Conservation (phyloP, 1,140 invertebrate species). For the Achroia grisella region DNA sequence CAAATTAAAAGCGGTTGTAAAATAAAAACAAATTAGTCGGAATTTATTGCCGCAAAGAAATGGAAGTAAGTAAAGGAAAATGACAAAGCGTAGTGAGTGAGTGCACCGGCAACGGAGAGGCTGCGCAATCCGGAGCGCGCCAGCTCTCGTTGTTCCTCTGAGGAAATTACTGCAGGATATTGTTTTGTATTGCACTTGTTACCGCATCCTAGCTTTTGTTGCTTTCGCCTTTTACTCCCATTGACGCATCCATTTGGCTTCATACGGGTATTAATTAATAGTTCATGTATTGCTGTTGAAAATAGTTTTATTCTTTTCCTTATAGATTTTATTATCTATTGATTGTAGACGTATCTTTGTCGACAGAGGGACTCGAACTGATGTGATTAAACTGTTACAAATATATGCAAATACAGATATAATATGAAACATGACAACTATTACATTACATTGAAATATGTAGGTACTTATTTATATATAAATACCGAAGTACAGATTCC, state of each 20-base stretch:
- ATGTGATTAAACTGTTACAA: no score
- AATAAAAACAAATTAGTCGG: constrained; percentile 11
- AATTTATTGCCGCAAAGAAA: constrained; percentile 15
- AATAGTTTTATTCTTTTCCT: no score
- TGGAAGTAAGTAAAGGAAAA: constrained; percentile 22
- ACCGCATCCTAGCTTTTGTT: constrained; percentile 3
- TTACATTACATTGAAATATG: no score
- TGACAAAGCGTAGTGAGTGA: constrained; percentile 17
- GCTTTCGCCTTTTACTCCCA: not conserved
- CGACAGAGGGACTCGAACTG: no score
- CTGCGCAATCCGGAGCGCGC: constrained; percentile 1
- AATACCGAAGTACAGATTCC: no score
- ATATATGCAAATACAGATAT: no score
- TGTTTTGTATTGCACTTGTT: constrained; percentile 25
- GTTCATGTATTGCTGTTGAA: no score
- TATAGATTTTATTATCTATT: no score
- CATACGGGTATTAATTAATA: no score
- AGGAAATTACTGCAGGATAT: constrained; percentile 30
- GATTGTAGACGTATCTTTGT: no score
- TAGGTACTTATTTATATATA: no score
- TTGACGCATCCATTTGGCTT: not conserved
- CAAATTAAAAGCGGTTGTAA: constrained; percentile 2
- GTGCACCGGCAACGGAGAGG: constrained; percentile 8
- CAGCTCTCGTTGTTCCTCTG: constrained; percentile 6
- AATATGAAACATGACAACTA: no score